Base-by-base conservation (phyloP, 2,113 vertebrate genomes). In the Microtus ochrogaster region DNA sequence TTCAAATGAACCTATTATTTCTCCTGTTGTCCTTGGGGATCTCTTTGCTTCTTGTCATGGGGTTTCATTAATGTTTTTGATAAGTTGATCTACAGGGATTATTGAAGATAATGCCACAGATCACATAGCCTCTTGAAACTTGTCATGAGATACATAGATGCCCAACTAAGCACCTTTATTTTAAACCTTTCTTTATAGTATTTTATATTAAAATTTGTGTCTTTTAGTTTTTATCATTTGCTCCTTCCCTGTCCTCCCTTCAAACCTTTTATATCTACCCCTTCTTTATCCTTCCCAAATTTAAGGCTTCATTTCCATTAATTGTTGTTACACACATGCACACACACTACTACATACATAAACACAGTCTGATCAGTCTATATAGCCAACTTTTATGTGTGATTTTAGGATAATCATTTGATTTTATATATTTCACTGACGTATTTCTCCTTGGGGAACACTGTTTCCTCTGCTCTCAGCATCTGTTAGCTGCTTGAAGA, bases 1-100 rank as follows among this genome's bases (percentile, higher is more conserved):
- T 95, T 90, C n/a, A 41, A 79, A n/a, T 49, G 49, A 79, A 47
- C 47, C 2, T 87, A 3, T 78, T 82, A 94, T 9, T 90, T 95
- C 79, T 12, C 44, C n/a, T 85, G 41, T 61, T 83, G 78, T 74
- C 94, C 16, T 17, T 36, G 44, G 65, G 41, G 90, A 65, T 0
- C 4, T 92, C 74, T 70, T 92, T 90, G 10, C 21, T 94, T 92
- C 41, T 89, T 93, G 41, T 19, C 33, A 87, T 21, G 68, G 21
- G 87, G 5, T 77, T 95, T 94, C 41, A 90, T 77, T 84, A 47
- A 58, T 41, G 24, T 79, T 86, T 91, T 88, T 79, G 7, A 36
- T 61, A 97, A 94, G 77, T 78, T 92, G 81, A 36, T 49, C 81
- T 61, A 6, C 10, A 72, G 85, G 77, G 88, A 95, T 94, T 95